Conservation (phyloP, 64 coral and sea anemone species). For the Porites australiensis region DNA sequence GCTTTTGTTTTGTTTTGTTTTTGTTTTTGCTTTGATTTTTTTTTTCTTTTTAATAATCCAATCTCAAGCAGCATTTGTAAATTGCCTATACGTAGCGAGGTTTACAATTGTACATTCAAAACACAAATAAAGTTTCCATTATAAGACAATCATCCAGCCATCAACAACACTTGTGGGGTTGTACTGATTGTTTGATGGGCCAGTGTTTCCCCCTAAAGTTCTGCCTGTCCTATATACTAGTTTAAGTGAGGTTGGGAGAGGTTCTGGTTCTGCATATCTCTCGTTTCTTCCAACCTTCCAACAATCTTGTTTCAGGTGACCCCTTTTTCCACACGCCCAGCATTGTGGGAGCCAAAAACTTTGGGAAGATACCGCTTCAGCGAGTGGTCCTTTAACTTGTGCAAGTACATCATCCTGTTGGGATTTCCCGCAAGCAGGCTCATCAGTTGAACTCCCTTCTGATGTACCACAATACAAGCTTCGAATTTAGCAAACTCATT, state of each 20-base stretch:
- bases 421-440: background rate
- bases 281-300: background rate
- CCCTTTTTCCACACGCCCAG: conserved; percentile 36
- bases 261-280: background rate
- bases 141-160: background rate
- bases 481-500: background rate
- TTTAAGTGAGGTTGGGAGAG: background rate
- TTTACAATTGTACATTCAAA: no score
- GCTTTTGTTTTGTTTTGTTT: no score
- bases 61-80: no score
- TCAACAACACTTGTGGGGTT: conserved; percentile 10
- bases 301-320: conserved; percentile 15
- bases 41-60: no score
- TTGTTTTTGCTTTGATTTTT: no score
- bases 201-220: background rate
- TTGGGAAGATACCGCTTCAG: background rate
- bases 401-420: background rate
- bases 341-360: background rate
- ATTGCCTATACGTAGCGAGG: no score
- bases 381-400: background rate
- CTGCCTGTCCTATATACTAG: background rate
- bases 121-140: no score
- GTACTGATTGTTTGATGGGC: background rate
- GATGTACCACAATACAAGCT: background rate
- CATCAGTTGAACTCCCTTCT: background rate